Conservation (phyloP, 2,888 invertebrate species). For the Eugnorisma glareosa region DNA sequence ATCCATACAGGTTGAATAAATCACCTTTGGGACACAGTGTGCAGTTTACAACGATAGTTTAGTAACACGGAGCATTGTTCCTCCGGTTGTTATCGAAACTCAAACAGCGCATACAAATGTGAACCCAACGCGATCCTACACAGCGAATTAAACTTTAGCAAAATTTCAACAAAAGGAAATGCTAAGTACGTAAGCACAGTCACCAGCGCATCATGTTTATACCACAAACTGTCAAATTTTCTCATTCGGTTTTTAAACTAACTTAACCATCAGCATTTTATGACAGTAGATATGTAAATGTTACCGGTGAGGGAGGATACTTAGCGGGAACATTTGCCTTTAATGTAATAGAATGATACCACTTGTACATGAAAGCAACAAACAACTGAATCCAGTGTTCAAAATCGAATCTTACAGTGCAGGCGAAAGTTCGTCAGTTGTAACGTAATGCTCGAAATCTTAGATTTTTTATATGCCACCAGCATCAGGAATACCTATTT, state of each 20-base stretch:
- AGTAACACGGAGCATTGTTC: constrained; percentile 10
- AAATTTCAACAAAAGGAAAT: not conserved
- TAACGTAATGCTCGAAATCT: too few relatives aligned
- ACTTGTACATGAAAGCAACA: not conserved
- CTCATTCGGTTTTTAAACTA: too few relatives aligned
- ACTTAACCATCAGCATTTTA: too few relatives aligned
- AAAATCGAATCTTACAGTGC: not conserved
- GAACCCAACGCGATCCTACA: constrained; percentile 16
- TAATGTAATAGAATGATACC: not conserved
- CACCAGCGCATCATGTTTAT: too few relatives aligned
- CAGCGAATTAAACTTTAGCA: constrained; percentile 7
- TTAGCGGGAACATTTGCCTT: not conserved
- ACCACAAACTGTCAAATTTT: too few relatives aligned
- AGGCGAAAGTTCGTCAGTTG: too few relatives aligned
- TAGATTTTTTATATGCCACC: too few relatives aligned
- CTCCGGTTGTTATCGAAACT: constrained; percentile 11
- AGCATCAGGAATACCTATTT: too few relatives aligned
- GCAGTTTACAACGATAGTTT: constrained; percentile 30
- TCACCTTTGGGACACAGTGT: constrained; percentile 33
- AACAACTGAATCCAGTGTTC: not conserved
- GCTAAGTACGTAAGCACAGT: not conserved
- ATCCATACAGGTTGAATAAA: constrained; percentile 45
- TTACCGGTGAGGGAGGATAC: too few relatives aligned
- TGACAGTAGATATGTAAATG: too few relatives aligned
- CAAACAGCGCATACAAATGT: constrained; percentile 19